A percentile compares a stretch with the other conserved stretches of the same genome.
Conservation (phyloP, 2,113 vertebrate species). For the Conger conger region DNA sequence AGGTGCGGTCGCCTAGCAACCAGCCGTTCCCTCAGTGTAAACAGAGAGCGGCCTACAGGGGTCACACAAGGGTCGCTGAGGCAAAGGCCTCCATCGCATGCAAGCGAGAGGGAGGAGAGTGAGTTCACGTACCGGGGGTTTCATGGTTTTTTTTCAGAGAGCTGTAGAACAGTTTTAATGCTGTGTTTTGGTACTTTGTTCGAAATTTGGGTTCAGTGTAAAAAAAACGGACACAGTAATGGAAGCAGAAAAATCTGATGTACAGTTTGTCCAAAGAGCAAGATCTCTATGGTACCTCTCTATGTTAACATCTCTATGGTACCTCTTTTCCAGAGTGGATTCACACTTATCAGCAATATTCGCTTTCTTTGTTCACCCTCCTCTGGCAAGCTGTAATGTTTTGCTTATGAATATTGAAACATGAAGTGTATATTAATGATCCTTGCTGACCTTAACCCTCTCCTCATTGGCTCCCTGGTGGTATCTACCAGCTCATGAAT, state of each 20-base stretch:
- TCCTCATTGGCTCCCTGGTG: constrained; percentile 80
- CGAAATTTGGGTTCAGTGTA: neutral
- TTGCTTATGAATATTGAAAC: constrained; percentile 84
- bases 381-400: constrained; percentile 82
- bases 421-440: constrained; percentile 83
- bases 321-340: constrained; percentile 65
- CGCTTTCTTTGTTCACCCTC: constrained; percentile 78
- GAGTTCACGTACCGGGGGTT: constrained; percentile 12
- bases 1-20: constrained; percentile 66
- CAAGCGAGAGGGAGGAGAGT: constrained; percentile 26
- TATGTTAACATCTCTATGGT: constrained; percentile 60
- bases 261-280: constrained; percentile 46
- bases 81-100: constrained; percentile 51
- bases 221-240: constrained; percentile 30
- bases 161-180: neutral
- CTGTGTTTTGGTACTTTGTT: neutral
- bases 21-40: constrained; percentile 61
- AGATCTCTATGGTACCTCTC: constrained; percentile 63
- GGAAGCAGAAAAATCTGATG: constrained; percentile 50
- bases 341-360: constrained; percentile 78
- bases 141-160: constrained; percentile 11
- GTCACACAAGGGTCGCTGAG: constrained; percentile 56
- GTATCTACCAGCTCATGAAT: constrained; percentile 79
- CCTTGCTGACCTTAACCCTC: constrained; percentile 80
- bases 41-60: constrained; percentile 60